phyloP scores from a whole-genome alignment of 1,140 invertebrate genomes.

The Acromyrmex echinatior region DNA sequence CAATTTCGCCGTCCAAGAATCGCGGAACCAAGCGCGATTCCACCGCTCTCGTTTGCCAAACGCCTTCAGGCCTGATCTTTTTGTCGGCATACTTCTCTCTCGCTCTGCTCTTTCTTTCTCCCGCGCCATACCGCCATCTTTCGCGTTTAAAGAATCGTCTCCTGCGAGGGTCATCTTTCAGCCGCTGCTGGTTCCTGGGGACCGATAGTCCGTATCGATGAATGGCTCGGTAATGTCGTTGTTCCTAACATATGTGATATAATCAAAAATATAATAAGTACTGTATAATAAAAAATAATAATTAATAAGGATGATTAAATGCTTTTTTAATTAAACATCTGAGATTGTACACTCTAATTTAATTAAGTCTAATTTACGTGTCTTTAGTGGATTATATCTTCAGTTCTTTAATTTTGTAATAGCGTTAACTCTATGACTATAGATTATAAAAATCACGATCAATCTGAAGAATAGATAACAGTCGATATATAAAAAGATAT shows the following conservation, averaged over 20 bases:
- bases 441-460: background rate
- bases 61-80: conserved; percentile 72
- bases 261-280: conserved; percentile 14
- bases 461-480: conserved; percentile 16
- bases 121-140: conserved; percentile 46
- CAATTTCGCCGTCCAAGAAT: conserved; percentile 77
- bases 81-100: conserved; percentile 59
- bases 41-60: conserved; percentile 64
- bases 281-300: background rate
- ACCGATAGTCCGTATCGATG: conserved; percentile 45
- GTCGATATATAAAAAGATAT: conserved; percentile 4
- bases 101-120: conserved; percentile 6
- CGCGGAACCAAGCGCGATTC: conserved; percentile 73
- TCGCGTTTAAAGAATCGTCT: conserved; percentile 66
- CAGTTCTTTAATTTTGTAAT: background rate
- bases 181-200: conserved; percentile 37
- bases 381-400: background rate
- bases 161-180: conserved; percentile 70
- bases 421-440: background rate
- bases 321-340: background rate
- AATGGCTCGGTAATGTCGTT: conserved; percentile 17
- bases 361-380: background rate
- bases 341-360: background rate
- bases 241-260: conserved; percentile 14
- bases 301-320: background rate